Conservation (phyloP, 2,113 vertebrate genomes). For the Salvelinus sp. region DNA sequence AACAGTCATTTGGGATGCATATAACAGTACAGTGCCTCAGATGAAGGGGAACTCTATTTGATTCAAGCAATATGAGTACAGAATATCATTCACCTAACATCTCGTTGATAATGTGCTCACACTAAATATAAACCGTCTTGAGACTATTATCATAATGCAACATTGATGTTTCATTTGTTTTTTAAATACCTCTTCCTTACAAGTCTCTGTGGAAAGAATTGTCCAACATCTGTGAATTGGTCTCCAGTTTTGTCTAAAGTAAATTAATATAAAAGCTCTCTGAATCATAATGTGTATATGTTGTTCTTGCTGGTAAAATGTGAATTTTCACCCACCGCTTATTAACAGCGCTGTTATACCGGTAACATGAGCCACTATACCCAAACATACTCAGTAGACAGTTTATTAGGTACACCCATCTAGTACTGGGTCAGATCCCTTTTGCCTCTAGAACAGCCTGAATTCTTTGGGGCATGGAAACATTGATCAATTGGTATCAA, state of each 20-base stretch:
- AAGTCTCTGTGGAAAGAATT: slow-evolving; percentile 21
- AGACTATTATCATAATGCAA: not conserved
- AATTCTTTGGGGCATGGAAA: no score
- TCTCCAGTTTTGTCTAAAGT: slow-evolving; percentile 36
- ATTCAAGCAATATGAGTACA: not conserved
- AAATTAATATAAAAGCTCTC: slow-evolving; percentile 57
- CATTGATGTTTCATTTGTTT: not conserved
- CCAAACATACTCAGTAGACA: no score
- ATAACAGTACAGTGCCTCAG: not conserved
- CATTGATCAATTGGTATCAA: no score
- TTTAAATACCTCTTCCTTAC: not conserved
- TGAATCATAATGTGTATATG: slow-evolving; percentile 22
- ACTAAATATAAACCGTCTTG: not conserved
- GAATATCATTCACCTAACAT: not conserved
- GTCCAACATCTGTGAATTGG: slow-evolving; percentile 41
- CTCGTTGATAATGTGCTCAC: not conserved
- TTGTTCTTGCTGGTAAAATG: slow-evolving; percentile 2
- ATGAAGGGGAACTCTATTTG: slow-evolving; percentile 21
- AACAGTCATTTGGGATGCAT: no score
- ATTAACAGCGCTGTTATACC: no score
- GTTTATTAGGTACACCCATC: no score
- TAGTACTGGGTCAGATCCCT: no score
- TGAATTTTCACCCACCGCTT: not conserved
- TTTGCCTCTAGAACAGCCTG: no score
- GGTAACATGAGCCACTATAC: no score